These are phyloP conservation scores for Strigops habroptila DNA, from an alignment of 2,113 vertebrate genomes.

Conservation along the genomic window DNA sequence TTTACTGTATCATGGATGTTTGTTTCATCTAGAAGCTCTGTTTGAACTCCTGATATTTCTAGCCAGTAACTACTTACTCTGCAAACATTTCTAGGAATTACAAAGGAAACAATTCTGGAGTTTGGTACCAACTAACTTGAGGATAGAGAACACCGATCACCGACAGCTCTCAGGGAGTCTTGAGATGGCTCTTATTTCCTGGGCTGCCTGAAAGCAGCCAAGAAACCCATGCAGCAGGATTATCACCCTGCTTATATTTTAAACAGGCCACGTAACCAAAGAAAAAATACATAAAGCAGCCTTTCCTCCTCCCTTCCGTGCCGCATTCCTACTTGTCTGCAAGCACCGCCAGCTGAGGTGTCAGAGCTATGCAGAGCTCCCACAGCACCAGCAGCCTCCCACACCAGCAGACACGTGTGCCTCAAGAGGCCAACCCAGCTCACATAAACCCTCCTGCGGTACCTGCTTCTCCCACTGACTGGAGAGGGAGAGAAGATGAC, in stretches of 20 bases:
- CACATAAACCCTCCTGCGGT: rapidly evolving
- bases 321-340: not conserved
- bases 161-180: not conserved
- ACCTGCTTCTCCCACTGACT: not conserved
- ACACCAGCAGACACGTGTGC: not conserved
- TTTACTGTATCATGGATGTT: not conserved
- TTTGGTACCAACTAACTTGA: not conserved
- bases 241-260: not conserved
- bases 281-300: not conserved
- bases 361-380: not conserved
- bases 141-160: not conserved
- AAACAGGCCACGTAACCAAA: not conserved
- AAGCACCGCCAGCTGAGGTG: not conserved
- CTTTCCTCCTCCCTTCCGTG: not conserved
- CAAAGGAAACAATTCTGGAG: not conserved
- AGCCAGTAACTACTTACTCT: not conserved
- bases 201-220: not conserved
- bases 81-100: not conserved
- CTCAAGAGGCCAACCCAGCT: not conserved
- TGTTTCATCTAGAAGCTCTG: not conserved
- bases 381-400: not conserved
- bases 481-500: not conserved
- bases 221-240: not conserved
- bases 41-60: not conserved
- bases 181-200: not conserved